phyloP scores from a whole-genome alignment of 2,113 vertebrate genomes.

The Caretta caretta region DNA sequence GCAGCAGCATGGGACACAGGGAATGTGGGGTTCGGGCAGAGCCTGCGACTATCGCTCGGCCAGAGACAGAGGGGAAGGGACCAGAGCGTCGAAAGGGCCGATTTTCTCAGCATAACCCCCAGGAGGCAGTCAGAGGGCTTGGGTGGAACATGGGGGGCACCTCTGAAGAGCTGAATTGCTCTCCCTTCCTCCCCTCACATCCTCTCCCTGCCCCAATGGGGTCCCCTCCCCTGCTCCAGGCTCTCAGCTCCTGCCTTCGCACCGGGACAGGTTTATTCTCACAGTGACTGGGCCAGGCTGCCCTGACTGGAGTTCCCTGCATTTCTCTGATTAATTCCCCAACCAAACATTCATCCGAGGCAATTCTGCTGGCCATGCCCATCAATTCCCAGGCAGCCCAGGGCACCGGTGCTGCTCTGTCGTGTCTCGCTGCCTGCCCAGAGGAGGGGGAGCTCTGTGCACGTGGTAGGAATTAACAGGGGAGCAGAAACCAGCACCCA shows the following conservation, averaged over 20 bases:
- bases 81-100: too few relatives aligned
- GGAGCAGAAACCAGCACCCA: too few relatives aligned
- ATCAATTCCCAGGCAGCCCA: neutral
- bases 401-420: neutral
- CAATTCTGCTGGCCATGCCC: neutral
- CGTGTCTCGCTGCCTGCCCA: neutral
- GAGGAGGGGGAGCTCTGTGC: neutral
- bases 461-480: neutral
- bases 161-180: neutral
- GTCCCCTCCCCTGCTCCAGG: neutral
- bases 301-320: neutral
- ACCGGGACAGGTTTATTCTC: neutral
- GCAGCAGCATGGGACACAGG: neutral
- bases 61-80: slow-evolving; percentile 4
- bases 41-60: too few relatives aligned
- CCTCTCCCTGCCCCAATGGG: neutral
- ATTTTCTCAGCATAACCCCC: too few relatives aligned
- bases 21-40: slow-evolving; percentile 3
- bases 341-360: neutral
- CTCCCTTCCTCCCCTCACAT: neutral
- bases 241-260: neutral
- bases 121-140: neutral
- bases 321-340: neutral
- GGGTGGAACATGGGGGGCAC: neutral
- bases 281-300: neutral